These are phyloP conservation scores for Drosophila testacea DNA, from an alignment of 2,888 invertebrate species.

Conservation along the genomic window DNA sequence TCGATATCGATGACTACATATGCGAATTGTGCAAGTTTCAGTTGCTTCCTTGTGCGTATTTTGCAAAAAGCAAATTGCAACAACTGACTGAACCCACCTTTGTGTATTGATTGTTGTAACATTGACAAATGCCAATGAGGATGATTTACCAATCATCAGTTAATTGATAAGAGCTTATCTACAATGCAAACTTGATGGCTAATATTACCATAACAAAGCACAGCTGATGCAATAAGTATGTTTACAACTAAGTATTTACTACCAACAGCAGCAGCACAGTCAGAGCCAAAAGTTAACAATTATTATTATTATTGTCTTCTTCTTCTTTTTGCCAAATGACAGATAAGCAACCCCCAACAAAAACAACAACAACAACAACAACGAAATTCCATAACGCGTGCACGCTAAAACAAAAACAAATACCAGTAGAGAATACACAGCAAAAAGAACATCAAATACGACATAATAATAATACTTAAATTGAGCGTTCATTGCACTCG, in stretches of 20 bases:
- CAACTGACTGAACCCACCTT: conserved; percentile 33
- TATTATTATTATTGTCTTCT: conserved; percentile 11
- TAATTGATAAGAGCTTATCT: conserved; percentile 38
- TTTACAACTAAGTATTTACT: conserved; percentile 8
- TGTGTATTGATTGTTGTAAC: conserved; percentile 34
- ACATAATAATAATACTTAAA: conserved; percentile 39
- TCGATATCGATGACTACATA: conserved; percentile 57
- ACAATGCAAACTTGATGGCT: background rate
- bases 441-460: conserved; percentile 29
- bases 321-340: conserved; percentile 59
- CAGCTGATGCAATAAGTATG: conserved; percentile 35
- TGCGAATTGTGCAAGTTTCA: conserved; percentile 36
- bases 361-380: conserved; percentile 4
- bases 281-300: conserved; percentile 2
- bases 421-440: conserved; percentile 17
- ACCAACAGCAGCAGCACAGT: background rate
- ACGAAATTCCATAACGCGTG: conserved; percentile 29
- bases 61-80: conserved; percentile 23
- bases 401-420: conserved; percentile 68
- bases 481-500: conserved; percentile 71
- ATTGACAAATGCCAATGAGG: conserved; percentile 8
- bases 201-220: conserved; percentile 25
- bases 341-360: conserved; percentile 59
- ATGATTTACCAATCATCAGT: conserved; percentile 33
- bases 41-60: conserved; percentile 42